Evolutionary conservation across 2,113 vertebrate genomes (phyloP).

Genomic region (Nothobranchius furzeri): DNA sequence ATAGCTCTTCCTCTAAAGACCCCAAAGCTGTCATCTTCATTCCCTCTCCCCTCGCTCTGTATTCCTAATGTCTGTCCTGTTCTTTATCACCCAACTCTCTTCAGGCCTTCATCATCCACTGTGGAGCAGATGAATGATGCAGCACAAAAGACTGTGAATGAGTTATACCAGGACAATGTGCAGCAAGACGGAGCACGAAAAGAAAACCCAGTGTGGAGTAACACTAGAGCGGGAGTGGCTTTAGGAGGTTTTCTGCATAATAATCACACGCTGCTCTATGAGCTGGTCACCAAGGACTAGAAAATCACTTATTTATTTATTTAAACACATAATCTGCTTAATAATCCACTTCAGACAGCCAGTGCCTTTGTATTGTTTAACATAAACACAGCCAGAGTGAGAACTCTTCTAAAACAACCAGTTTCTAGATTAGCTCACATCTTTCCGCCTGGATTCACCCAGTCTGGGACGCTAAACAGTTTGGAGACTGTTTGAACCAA

Average conservation of each 20-base stretch:
- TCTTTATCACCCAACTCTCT: slow-evolving; percentile 29
- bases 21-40: slow-evolving; percentile 43
- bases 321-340: not conserved
- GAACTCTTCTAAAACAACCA: not conserved
- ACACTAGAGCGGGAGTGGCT: slow-evolving; percentile 3
- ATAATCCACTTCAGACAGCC: not conserved
- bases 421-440: not conserved
- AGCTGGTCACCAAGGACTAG: not conserved
- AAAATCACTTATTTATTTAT: not conserved
- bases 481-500: no score
- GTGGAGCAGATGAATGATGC: slow-evolving; percentile 42
- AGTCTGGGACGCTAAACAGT: slow-evolving; percentile 5
- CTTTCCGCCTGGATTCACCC: not conserved
- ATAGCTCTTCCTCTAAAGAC: slow-evolving; percentile 33
- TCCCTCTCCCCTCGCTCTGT: not conserved
- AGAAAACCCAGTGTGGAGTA: slow-evolving; percentile 30
- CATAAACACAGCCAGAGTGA: not conserved
- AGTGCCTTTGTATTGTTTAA: not conserved
- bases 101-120: slow-evolving; percentile 30
- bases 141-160: slow-evolving; percentile 31
- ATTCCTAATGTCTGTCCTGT: slow-evolving; percentile 16
- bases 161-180: slow-evolving; percentile 33
- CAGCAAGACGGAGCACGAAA: slow-evolving; percentile 9
- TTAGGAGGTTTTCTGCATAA: not conserved
- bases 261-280: not conserved